These are phyloP conservation scores for Apomyelois bistriatella DNA, from an alignment of 2,888 invertebrate species.

Conservation along the genomic window DNA sequence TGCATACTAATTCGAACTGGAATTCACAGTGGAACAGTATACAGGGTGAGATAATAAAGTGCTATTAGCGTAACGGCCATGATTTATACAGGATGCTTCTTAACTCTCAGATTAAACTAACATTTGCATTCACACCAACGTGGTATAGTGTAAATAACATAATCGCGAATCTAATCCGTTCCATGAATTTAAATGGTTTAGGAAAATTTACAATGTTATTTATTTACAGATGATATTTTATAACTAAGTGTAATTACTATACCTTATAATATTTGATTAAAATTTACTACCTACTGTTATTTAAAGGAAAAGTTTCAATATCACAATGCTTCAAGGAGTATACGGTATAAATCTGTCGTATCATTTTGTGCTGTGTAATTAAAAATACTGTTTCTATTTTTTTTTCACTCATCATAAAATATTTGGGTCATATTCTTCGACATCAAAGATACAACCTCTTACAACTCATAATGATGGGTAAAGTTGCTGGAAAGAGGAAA, in stretches of 20 bases:
- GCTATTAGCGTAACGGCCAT: conserved; percentile 16
- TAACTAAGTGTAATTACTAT: neutral
- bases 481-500: too few relatives aligned
- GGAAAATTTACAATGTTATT: neutral
- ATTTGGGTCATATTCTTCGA: too few relatives aligned
- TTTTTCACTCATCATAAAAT: too few relatives aligned
- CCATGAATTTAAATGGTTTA: conserved; percentile 8
- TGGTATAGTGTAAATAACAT: conserved; percentile 10
- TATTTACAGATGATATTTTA: neutral
- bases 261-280: too few relatives aligned
- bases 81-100: conserved; percentile 16
- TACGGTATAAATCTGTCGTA: too few relatives aligned
- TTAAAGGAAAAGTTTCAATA: too few relatives aligned
- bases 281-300: too few relatives aligned
- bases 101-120: conserved; percentile 13
- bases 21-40: conserved; percentile 16
- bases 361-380: too few relatives aligned
- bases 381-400: too few relatives aligned
- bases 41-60: conserved; percentile 29
- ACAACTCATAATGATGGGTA: too few relatives aligned
- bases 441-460: too few relatives aligned
- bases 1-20: conserved; percentile 17
- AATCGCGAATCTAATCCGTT: conserved; percentile 10
- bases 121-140: conserved; percentile 12
- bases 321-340: too few relatives aligned